Percentiles rank a stretch among this genome's conserved stretches.
phyloP scores from a whole-genome alignment of 2,888 invertebrate genomes.

The Hypomecis atomaria region DNA sequence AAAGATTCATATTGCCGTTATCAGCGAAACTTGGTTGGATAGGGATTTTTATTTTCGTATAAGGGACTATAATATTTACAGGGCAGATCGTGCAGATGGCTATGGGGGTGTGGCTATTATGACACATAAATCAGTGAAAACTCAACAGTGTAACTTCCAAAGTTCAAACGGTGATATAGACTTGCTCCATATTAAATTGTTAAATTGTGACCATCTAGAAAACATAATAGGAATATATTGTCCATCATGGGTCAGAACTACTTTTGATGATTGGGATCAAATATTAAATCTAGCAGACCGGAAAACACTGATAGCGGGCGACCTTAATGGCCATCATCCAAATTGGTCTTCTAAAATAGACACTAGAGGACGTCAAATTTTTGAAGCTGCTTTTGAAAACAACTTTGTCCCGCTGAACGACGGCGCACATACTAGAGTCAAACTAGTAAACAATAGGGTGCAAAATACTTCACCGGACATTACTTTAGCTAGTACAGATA shows the following conservation, averaged over 20 bases:
- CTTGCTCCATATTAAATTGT: not conserved
- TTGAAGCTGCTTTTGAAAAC: not conserved
- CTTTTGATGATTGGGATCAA: constrained; percentile 8
- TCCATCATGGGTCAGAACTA: not conserved
- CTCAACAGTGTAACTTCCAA: not conserved
- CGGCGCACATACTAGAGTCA: constrained; percentile 19
- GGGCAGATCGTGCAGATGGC: constrained; percentile 39
- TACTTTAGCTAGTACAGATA: constrained; percentile 21
- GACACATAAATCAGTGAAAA: constrained; percentile 39
- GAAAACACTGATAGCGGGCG: too few relatives aligned
- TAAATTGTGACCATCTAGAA: constrained; percentile 1
- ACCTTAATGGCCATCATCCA: too few relatives aligned
- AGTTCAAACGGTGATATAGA: not conserved
- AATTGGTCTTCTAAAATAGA: not conserved
- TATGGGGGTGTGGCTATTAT: constrained; percentile 48
- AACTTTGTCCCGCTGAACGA: constrained; percentile 17
- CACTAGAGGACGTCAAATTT: not conserved
- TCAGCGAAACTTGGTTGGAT: constrained; percentile 46
- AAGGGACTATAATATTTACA: constrained; percentile 38
- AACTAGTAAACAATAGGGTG: constrained; percentile 20
- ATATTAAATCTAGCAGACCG: not conserved
- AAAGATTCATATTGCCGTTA: constrained; percentile 42
- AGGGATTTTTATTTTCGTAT: constrained; percentile 31
- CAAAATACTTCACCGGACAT: constrained; percentile 30
- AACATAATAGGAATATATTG: not conserved